phyloP scores from a whole-genome alignment of 2,113 vertebrate species.

The Strix aluco region DNA sequence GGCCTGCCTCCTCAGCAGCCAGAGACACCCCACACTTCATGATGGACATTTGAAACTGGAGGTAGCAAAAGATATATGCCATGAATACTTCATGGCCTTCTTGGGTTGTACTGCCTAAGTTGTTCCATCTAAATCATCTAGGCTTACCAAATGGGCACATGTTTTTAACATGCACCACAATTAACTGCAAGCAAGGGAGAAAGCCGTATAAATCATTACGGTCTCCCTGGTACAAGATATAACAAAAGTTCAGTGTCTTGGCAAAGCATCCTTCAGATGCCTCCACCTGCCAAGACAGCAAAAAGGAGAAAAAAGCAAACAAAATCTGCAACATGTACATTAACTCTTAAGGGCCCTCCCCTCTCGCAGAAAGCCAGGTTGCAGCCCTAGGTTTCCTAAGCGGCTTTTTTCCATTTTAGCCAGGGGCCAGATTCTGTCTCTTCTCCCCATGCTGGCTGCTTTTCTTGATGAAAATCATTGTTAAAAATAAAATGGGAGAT shows the following conservation, averaged over 20 bases:
- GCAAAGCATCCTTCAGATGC: neutral
- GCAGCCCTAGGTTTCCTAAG: neutral
- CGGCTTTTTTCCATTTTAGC: neutral
- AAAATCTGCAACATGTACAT: neutral
- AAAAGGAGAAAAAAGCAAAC: neutral
- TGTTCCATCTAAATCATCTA: neutral
- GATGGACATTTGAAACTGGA: neutral
- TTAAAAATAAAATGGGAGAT: neutral
- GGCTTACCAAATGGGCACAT: neutral
- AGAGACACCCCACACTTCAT: neutral
- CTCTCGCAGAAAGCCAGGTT: neutral
- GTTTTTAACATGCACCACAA: neutral
- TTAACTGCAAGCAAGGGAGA: neutral
- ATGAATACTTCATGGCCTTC: neutral
- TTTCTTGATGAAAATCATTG: neutral
- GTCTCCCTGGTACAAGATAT: neutral
- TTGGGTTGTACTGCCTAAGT: neutral
- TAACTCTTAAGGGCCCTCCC: neutral
- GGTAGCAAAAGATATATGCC: neutral
- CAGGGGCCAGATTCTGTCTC: neutral
- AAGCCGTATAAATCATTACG: neutral
- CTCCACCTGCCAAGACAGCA: neutral
- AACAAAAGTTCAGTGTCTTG: neutral
- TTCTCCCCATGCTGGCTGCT: neutral
- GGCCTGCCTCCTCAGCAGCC: neutral